Base-by-base conservation (phyloP, 1,140 invertebrate genomes). In the Lordiphosa collinella region DNA sequence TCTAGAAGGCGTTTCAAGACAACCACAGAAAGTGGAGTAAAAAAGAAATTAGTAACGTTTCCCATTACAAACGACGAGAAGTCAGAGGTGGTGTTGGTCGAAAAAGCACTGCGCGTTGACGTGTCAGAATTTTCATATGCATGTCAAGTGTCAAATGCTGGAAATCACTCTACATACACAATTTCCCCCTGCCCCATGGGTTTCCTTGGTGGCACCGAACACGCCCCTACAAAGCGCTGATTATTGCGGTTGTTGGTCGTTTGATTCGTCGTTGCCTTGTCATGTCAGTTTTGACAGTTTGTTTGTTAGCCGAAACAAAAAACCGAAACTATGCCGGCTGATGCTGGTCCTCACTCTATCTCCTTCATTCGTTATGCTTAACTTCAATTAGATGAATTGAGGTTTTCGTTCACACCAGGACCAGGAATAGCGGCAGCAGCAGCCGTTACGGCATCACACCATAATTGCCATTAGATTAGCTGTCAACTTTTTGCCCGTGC, bases 111-210 rank as follows among this genome's bases (percentile, higher is more conserved):
- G 57, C 38, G 75, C 85, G 85, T 80, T 87, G 85, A 87, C 85
- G 79, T 87, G 85, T 87, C 85, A 87, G 75, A 87, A 87, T 87
- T 87, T 82, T 87, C 85, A 86, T 87, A 87, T 85, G 79, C 85
- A 87, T 87, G 75, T 87, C 72, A 87, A 82, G 75, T 87, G 80
- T 85, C 75, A 84, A 85, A 66, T 46, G 56, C 55, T 64, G 57
- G 52, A 68, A 73, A 69, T 69, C 54, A 54, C 55, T 40, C 13
- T 44, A 10, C 35, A 10, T 40, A 47, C 43, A 22, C 12, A 14
- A 51, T 32, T 11, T 34, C 60, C 34, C 31, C 25, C 7, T 8
- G 2, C 14, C 49, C 53, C 11, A 2, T 18, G 8, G 22, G 22
- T 25, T 25, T 25, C 22, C 32, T 11, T 9, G 9, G n/a, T 14